Percentiles rank a stretch among this genome's conserved stretches.
Evolutionary conservation across 2,113 vertebrate genomes (phyloP).

Genomic region (Apaloderma vittatum): DNA sequence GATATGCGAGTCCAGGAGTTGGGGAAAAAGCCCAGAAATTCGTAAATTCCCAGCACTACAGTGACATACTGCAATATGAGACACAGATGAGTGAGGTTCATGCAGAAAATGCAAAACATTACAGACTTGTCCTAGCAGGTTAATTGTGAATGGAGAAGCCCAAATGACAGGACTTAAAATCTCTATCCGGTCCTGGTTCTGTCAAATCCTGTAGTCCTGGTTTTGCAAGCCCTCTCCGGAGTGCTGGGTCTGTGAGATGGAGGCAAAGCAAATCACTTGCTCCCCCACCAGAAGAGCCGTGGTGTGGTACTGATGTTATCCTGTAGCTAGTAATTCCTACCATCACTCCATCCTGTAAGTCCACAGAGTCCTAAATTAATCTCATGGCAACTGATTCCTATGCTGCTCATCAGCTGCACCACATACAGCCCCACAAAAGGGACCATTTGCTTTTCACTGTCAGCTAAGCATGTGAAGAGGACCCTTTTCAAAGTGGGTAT

Average conservation of each 20-base stretch:
- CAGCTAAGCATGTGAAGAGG: not conserved
- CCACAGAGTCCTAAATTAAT: not conserved
- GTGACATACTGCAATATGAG: not conserved
- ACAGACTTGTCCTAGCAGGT: not conserved
- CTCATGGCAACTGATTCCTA: not conserved
- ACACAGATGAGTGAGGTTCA: not conserved
- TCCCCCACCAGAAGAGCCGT: not conserved
- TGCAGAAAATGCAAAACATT: not conserved
- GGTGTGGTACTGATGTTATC: not conserved
- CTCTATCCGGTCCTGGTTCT: not conserved
- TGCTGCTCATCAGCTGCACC: not conserved
- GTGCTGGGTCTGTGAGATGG: not conserved
- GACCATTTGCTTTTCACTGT: fast-evolving
- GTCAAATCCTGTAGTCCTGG: not conserved
- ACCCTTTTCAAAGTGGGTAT: not conserved
- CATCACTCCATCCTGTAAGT: not conserved
- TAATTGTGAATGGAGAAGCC: not conserved
- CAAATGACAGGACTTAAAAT: not conserved
- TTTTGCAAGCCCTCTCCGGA: not conserved
- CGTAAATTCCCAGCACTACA: not conserved
- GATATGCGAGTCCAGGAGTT: not conserved
- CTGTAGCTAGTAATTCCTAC: not conserved
- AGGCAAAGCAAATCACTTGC: not conserved
- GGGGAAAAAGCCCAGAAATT: not conserved
- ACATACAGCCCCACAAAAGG: not conserved